A percentile compares a stretch with the other conserved stretches of the same genome.
phyloP scores from a whole-genome alignment of 2,113 vertebrate species.

The Notothenia coriiceps region DNA sequence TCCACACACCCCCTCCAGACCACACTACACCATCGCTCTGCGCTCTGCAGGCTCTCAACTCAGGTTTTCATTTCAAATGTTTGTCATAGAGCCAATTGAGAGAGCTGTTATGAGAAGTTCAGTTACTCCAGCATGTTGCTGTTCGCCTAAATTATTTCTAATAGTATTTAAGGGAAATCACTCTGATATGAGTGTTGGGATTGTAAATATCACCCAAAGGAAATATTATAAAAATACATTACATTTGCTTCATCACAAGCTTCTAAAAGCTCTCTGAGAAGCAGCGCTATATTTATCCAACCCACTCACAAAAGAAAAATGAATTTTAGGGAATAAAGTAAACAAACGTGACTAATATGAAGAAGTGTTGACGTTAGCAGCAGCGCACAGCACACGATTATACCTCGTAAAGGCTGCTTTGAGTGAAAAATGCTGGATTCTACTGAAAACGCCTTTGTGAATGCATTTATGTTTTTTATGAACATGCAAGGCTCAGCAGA shows the following conservation, averaged over 20 bases:
- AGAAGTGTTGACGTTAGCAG: slow-evolving; percentile 70
- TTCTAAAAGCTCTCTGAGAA: slow-evolving; percentile 49
- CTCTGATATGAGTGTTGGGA: slow-evolving; percentile 78
- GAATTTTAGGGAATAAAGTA: slow-evolving; percentile 72
- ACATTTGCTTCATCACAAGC: slow-evolving; percentile 67
- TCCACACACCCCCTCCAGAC: slow-evolving; percentile 71
- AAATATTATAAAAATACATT: slow-evolving; percentile 78
- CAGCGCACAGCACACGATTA: slow-evolving; percentile 48
- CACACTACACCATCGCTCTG: slow-evolving; percentile 64
- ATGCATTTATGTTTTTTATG: slow-evolving; percentile 36
- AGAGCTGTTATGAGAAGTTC: slow-evolving; percentile 75
- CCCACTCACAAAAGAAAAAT: slow-evolving; percentile 66
- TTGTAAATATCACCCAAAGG: slow-evolving; percentile 79
- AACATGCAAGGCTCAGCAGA: slow-evolving; percentile 27
- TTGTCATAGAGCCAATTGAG: slow-evolving; percentile 77
- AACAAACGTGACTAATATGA: slow-evolving; percentile 75
- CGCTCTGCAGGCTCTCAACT: slow-evolving; percentile 67
- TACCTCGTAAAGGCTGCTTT: slow-evolving; percentile 35
- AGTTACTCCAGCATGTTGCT: slow-evolving; percentile 67
- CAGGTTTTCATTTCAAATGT: slow-evolving; percentile 79
- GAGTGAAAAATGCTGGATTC: slow-evolving; percentile 30
- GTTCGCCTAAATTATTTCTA: slow-evolving; percentile 80
- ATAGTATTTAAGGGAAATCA: slow-evolving; percentile 74
- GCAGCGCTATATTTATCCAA: slow-evolving; percentile 64
- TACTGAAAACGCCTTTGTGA: slow-evolving; percentile 18